Evolutionary conservation across 2,113 vertebrate species (phyloP), one percentile per base, ranked within the genome.

Genomic region (Dolichotis patagonum): DNA sequence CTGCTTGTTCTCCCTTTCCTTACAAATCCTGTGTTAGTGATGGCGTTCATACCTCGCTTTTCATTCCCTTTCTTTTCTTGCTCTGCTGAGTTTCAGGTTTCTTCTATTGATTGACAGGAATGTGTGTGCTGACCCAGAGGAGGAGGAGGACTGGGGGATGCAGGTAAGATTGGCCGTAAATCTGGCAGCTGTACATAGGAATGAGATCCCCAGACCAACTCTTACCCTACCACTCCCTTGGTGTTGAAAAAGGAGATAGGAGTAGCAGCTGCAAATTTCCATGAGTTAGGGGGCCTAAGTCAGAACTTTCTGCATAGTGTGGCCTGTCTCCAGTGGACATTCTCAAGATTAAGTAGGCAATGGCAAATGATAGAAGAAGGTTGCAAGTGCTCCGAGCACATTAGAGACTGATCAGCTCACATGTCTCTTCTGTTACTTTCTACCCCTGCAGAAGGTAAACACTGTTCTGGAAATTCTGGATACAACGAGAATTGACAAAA

Each of bases 51-150:
- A 43, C 60, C 35, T 10, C 20, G 30, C 22, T 35, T 41, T 58
- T 67, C 41, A 52, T 83, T 58, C 30, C 77, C 41, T 89, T 41
- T 85, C 89, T 86, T 65, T 67, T 91, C n/a, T 58, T 85, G 67
- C 69, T 67, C 46, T 81, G 83, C 85, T 81, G 82, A 96, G 49
- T 91, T 78, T 71, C 85, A 95, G 0, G 71, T 96, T 96, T 96
- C 58, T 85, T 63, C 62, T 60, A 65, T 58, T 98, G 97, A 98
- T 86, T 95, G 98, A 97, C 92, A 85, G 62, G 96, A 95, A 54
- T 19, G 0, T 1, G 0, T 1, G 32, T 97, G 98, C 85, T 92
- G 35, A 73, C n/a, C 10, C 17, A 73, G 87, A 73, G 77, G 62
- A 85, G 91, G 13, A 78, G 69, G 4, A 69, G 85, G 73, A 73